Conservation (phyloP, 2,113 vertebrate genomes). For the Candoia aspera region DNA sequence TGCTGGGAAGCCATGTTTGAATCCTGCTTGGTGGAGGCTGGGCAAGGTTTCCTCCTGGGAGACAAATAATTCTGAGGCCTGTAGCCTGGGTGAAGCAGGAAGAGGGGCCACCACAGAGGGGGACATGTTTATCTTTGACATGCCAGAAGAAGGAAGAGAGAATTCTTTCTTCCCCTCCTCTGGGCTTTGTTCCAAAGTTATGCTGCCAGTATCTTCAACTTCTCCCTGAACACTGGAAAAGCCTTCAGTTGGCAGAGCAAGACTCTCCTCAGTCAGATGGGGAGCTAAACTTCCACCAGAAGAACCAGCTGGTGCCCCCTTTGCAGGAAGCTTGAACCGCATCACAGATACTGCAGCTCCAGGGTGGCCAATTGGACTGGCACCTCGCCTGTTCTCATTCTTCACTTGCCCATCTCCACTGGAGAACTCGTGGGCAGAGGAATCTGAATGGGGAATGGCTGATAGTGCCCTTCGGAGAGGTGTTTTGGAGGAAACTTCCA, state of each 20-base stretch:
- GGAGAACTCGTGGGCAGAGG: neutral
- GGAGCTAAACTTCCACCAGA: neutral
- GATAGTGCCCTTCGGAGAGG: neutral
- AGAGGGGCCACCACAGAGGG: neutral
- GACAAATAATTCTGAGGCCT: accelerated
- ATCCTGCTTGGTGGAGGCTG: conserved; percentile 33
- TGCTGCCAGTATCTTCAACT: neutral
- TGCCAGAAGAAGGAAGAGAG: neutral
- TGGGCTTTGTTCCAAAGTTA: accelerated
- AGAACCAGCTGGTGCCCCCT: neutral
- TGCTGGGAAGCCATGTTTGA: neutral
- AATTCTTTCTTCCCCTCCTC: neutral
- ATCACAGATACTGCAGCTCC: neutral
- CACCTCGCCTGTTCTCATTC: neutral
- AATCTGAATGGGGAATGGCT: neutral
- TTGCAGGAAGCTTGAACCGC: neutral
- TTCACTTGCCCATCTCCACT: neutral
- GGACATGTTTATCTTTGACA: accelerated
- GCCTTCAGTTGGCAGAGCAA: neutral
- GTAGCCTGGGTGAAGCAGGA: accelerated
- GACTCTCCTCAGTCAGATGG: neutral
- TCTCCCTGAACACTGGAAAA: accelerated
- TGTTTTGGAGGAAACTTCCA: conserved; percentile 8
- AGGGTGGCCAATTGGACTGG: neutral
- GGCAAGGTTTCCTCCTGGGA: neutral